These are phyloP conservation scores for Caenorhabditis panamensis DNA, from an alignment of 2,888 invertebrate species.

Conservation along the genomic window DNA sequence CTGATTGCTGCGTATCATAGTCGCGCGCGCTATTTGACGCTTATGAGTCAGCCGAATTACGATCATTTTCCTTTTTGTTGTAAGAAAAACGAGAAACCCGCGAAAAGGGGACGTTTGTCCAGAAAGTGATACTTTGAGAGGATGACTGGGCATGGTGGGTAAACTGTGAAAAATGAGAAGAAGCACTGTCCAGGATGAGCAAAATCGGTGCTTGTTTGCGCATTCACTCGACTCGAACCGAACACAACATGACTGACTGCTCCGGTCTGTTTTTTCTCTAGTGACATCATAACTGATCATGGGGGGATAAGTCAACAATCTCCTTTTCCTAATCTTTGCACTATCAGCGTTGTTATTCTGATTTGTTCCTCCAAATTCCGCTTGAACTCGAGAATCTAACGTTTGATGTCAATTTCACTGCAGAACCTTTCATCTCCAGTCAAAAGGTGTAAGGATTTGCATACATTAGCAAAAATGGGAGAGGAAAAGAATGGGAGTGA, in stretches of 20 bases:
- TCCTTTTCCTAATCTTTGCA: not conserved
- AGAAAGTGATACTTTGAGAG: constrained; percentile 53
- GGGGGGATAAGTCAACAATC: constrained; percentile 20
- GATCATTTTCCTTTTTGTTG: constrained; percentile 46
- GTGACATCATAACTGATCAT: constrained; percentile 33
- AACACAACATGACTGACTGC: constrained; percentile 40
- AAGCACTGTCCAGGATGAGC: constrained; percentile 30
- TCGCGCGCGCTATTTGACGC: constrained; percentile 38
- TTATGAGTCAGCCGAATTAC: constrained; percentile 61
- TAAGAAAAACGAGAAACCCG: constrained; percentile 16
- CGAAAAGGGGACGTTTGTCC: constrained; percentile 16
- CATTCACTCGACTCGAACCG: constrained; percentile 45
- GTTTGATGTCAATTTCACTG: constrained; percentile 24
- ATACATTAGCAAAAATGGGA: constrained; percentile 30
- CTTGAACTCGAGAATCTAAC: not conserved
- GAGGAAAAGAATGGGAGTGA: constrained; percentile 26
- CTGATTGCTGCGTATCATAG: constrained; percentile 51
- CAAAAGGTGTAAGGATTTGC: constrained; percentile 43
- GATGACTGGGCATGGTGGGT: constrained; percentile 26
- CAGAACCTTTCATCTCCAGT: constrained; percentile 8
- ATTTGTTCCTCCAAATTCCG: not conserved
- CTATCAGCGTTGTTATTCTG: not conserved
- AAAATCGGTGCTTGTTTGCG: constrained; percentile 50
- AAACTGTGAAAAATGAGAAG: constrained; percentile 50
- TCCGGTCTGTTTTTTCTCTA: constrained; percentile 23